phyloP scores from a whole-genome alignment of 2,888 invertebrate species.

The Aelia acuminata region DNA sequence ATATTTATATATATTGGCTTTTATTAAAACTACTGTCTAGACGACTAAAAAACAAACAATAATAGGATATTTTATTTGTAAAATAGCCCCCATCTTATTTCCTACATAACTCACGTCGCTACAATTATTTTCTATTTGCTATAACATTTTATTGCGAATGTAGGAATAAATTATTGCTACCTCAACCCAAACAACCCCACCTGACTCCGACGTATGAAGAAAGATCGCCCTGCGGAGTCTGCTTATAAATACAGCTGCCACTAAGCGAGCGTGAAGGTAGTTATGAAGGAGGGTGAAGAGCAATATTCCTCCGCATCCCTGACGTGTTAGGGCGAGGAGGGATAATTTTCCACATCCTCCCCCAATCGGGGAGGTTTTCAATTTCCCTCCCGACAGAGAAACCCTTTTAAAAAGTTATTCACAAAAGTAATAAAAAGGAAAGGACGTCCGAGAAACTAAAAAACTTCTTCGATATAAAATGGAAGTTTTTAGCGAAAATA shows the following conservation, averaged over 20 bases:
- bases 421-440: not conserved
- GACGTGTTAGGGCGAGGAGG: not conserved
- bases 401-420: not conserved
- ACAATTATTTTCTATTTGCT: not conserved
- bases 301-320: not conserved
- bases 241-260: slow-evolving; percentile 10
- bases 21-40: too few species aligned
- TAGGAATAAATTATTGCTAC: not conserved
- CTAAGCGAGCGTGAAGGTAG: not conserved
- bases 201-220: not conserved
- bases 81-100: too few species aligned
- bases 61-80: too few species aligned
- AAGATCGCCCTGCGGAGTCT: not conserved
- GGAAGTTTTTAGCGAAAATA: not conserved
- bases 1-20: too few species aligned
- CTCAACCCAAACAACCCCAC: not conserved
- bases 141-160: not conserved
- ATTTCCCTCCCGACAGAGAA: not conserved
- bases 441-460: not conserved
- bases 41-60: too few species aligned
- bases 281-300: slow-evolving; percentile 6
- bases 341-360: not conserved
- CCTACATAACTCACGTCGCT: not conserved
- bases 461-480: not conserved
- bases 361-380: not conserved